phyloP scores from a whole-genome alignment of 2,797 vertebrate species.

The Typhlichthys subterraneus region DNA sequence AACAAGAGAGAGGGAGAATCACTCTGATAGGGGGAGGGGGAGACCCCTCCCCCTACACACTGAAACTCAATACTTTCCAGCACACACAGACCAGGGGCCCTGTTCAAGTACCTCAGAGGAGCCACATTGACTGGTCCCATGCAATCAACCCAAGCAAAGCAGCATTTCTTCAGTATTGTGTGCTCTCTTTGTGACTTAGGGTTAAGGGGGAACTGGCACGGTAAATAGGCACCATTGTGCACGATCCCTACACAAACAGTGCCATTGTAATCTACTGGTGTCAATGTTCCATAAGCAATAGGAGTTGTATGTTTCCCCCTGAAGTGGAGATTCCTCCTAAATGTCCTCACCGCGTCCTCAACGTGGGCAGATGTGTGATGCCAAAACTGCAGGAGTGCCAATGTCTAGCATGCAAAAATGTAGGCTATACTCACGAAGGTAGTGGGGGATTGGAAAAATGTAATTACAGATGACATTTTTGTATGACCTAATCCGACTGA shows the following conservation, averaged over 20 bases:
- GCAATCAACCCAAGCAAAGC: background rate
- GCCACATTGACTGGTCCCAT: no score
- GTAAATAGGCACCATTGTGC: slow-evolving; percentile 17
- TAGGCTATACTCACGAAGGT: no score
- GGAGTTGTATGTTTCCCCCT: slow-evolving; percentile 44
- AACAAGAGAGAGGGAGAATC: no score
- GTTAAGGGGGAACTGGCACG: slow-evolving; percentile 2
- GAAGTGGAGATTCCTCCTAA: slow-evolving; percentile 17
- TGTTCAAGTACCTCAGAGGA: no score
- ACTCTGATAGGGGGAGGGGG: no score
- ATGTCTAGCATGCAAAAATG: no score
- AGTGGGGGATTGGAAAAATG: no score
- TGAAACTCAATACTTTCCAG: background rate
- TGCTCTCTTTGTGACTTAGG: slow-evolving; percentile 17
- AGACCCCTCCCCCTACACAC: background rate
- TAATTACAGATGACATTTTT: no score
- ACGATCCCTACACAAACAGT: slow-evolving; percentile 15
- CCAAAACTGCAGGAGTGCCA: no score
- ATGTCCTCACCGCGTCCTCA: slow-evolving; percentile 11
- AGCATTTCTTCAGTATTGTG: background rate
- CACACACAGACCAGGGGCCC: background rate
- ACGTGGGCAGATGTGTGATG: no score
- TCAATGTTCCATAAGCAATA: slow-evolving; percentile 10
- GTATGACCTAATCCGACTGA: no score
- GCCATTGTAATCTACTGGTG: slow-evolving; percentile 25